Percentiles rank a stretch among this genome's conserved stretches.
These are phyloP conservation scores for Spheniscus humboldti DNA, from an alignment of 2,797 vertebrate genomes.

Conservation along the genomic window DNA sequence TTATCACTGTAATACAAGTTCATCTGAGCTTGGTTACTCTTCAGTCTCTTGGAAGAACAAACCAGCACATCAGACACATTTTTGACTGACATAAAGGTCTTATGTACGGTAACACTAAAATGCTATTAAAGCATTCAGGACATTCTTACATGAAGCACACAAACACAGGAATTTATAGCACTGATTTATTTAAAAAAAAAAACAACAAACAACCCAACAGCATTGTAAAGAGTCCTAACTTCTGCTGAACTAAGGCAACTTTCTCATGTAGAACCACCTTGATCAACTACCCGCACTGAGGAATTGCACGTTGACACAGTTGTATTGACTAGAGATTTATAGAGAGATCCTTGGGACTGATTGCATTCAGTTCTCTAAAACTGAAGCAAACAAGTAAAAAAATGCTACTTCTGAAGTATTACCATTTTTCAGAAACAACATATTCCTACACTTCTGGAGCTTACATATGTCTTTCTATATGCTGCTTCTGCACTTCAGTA, in stretches of 20 bases:
- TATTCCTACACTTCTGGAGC: neutral
- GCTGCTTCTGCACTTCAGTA: slow-evolving; percentile 43
- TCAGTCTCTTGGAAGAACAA: neutral
- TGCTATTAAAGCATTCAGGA: neutral
- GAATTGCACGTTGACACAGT: neutral
- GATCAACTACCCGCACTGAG: neutral
- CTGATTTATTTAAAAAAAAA: neutral
- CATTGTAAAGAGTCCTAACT: neutral
- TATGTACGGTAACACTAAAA: neutral
- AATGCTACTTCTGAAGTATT: neutral
- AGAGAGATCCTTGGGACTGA: neutral
- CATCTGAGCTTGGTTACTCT: neutral
- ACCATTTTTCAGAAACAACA: neutral
- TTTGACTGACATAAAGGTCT: neutral
- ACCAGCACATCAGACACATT: neutral
- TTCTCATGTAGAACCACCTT: neutral
- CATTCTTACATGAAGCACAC: neutral
- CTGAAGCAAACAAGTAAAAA: neutral
- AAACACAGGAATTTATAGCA: neutral
- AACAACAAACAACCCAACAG: neutral
- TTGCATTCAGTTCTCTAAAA: neutral
- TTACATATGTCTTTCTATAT: neutral
- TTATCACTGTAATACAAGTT: neutral
- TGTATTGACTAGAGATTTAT: neutral
- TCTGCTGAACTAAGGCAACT: neutral